Base-by-base conservation (phyloP, 2,888 invertebrate genomes). In the Volucella inanis region DNA sequence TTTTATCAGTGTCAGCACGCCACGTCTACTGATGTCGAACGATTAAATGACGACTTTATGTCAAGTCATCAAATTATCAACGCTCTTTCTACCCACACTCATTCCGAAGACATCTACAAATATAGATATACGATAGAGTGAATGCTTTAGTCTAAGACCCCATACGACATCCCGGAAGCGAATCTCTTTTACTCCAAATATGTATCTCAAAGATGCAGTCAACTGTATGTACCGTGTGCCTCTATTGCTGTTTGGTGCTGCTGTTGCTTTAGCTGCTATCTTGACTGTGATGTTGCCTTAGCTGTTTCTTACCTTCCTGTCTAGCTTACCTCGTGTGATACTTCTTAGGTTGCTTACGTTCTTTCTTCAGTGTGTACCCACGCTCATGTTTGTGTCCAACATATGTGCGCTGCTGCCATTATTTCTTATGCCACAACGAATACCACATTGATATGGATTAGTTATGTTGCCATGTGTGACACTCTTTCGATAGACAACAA, bases 1-100 rank as follows among this genome's bases (percentile, higher is more conserved):
- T 81, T 45, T 76, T 81, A 80, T 85, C 76, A 64, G 65, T 62
- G 68, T 67, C 67, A 77, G 76, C 81, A 85, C 68, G 81, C 75
- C 80, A 85, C 76, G 81, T 85, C 85, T 76, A 71, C 72, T 31
- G 72, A 81, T 81, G 62, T 81, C 81, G 67, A 72, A 57, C 85
- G 85, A 81, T 85, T 85, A 85, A 85, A 81, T 81, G 85, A 81
- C 76, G 77, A 81, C 85, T 85, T 85, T 85, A 85, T 85, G 81
- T 85, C 76, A 85, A 85, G 85, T 81, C 85, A 61, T 85, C 85
- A 85, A 85, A 80, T 81, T 81, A 81, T 85, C 85, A 81, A 68
- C 81, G 72, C 76, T 81, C 81, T 77, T 81, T 76, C 85, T 77
- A 68, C 85, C 85, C 81, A 85, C 76, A 55, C 76, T 72, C 59